Base-by-base conservation (phyloP, 1,140 invertebrate genomes). In the Brachionus angularis region DNA sequence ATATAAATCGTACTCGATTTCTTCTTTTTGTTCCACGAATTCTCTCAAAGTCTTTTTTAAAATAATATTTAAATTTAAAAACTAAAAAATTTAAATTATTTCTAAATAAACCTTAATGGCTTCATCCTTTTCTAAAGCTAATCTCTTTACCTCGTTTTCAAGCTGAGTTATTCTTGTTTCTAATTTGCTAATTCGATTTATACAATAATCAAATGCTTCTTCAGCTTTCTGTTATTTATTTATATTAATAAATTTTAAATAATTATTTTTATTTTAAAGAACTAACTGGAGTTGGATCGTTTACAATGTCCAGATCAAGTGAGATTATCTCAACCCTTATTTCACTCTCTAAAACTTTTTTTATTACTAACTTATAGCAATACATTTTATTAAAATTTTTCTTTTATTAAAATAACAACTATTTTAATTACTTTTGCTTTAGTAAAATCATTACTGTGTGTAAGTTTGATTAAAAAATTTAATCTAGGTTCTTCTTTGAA, bases 1-100 rank as follows among this genome's bases (percentile, higher is more conserved):
- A 39, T 58, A 58, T 21, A 58, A 42, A 39, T 58, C 53, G n/a
- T 23, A 58, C 39, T 58, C 53, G 2, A 58, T 39, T 3, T 8
- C 3, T 12, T 58, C 53, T 39, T 58, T 58, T 39, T 58, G 53
- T 23, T 58, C 34, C 7, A 58, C 34, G 33, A 31, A 58, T 39
- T 58, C 53, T 39, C 16, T 58, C 4, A 58, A 16, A 39, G 53
- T 3, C 53, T 58, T 55, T 27, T 18, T n/a, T n/a, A n/a, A n/a
- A n/a, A n/a, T n/a, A 50, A 10, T 25, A 33, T 33, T 4, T 18
- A 29, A 29, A 16, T 55, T 27, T 29, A 47, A 21, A 52, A 52
- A 52, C 5, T 52, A 14, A 33, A 52, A 52, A 14, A 14, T 29
- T 14, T 29, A 3, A 52, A 31, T 25, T 29, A 52, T 25, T 14